Conservation (phyloP, 2,113 vertebrate species). For the Galbula dea region DNA sequence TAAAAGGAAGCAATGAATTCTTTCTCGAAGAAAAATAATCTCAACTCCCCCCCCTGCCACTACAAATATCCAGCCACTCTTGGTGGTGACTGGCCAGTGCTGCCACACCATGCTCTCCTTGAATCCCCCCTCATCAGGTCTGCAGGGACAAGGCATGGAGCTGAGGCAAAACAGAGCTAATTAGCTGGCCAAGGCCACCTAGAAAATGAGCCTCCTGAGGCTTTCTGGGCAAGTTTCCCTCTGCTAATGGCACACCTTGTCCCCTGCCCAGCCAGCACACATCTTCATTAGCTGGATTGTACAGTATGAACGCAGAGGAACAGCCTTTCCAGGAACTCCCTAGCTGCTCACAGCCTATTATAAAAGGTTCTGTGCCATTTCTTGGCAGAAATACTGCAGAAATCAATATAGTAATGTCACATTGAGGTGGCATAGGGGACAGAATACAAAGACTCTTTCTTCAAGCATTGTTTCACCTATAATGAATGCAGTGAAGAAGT, state of each 20-base stretch:
- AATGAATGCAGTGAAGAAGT: not conserved
- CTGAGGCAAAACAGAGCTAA: not conserved
- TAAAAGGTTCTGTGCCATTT: not conserved
- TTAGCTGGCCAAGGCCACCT: not conserved
- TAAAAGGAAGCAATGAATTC: not conserved
- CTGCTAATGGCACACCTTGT: not conserved
- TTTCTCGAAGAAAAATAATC: not conserved
- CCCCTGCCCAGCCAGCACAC: not conserved
- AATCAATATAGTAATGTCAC: not conserved
- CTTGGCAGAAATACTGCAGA: not conserved
- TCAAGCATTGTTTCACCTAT: not conserved
- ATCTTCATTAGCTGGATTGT: not conserved
- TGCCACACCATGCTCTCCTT: not conserved
- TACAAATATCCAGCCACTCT: not conserved
- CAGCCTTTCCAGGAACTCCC: not conserved
- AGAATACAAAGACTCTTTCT: not conserved
- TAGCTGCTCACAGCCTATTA: not conserved
- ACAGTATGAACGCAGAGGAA: not conserved
- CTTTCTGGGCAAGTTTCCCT: not conserved
- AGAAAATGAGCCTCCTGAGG: not conserved
- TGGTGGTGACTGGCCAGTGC: not conserved
- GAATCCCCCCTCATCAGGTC: rapidly evolving
- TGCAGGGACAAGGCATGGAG: rapidly evolving
- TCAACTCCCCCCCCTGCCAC: not conserved
- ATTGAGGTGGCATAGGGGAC: not conserved